These are phyloP conservation scores for Parnassius glacialis DNA, from an alignment of 2,888 invertebrate species.

Conservation along the genomic window DNA sequence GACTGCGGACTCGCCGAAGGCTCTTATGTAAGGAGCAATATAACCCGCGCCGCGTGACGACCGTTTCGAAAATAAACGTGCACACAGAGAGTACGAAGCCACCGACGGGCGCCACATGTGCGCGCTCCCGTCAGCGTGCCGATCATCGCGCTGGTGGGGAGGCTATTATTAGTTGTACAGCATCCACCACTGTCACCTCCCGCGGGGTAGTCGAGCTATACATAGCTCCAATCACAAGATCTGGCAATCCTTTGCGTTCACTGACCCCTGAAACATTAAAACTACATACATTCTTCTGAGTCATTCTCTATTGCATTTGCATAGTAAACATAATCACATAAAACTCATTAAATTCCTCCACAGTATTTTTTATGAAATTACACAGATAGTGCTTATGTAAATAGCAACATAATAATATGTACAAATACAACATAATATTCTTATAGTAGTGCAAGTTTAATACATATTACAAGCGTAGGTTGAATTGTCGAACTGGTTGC, in stretches of 20 bases:
- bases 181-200: constrained; percentile 81
- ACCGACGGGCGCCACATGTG: constrained; percentile 73
- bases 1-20: constrained; percentile 44
- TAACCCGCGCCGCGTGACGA: constrained; percentile 77
- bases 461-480: constrained; percentile 22
- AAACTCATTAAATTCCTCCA: neutral
- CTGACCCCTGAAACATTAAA: constrained; percentile 69
- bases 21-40: constrained; percentile 70
- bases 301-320: constrained; percentile 6
- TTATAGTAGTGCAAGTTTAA: constrained; percentile 22
- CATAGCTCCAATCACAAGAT: constrained; percentile 74
- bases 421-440: neutral
- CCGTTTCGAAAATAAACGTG: constrained; percentile 76
- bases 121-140: constrained; percentile 68
- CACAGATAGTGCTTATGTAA: too few relatives aligned
- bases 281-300: constrained; percentile 27
- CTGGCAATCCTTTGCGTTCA: constrained; percentile 76
- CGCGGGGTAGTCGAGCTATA: constrained; percentile 77
- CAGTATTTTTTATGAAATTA: too few relatives aligned
- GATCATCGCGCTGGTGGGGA: constrained; percentile 75
- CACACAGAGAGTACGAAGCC: constrained; percentile 58
- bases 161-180: constrained; percentile 77
- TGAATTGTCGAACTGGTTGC: constrained; percentile 35
- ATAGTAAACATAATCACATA: constrained; percentile 1
- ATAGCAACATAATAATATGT: neutral